Evolutionary conservation across 2,113 vertebrate species (phyloP).

Genomic region (Equus quagga): DNA sequence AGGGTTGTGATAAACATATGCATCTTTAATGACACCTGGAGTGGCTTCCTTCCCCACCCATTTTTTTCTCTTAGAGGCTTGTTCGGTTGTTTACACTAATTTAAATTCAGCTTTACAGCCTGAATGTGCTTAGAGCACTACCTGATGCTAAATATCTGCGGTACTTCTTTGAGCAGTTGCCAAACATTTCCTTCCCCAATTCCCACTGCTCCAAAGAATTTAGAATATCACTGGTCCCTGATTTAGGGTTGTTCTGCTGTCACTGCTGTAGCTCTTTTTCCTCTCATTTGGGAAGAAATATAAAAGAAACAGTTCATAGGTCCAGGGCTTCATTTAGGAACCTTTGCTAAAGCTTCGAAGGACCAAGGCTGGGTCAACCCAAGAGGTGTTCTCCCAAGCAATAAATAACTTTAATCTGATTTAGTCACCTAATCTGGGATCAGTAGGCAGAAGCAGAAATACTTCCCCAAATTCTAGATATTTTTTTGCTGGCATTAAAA

Average conservation of each 20-base stretch:
- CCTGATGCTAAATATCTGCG: slow-evolving; percentile 8
- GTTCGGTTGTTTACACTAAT: slow-evolving; percentile 81
- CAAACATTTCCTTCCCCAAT: slow-evolving; percentile 51
- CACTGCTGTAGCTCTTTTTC: background rate
- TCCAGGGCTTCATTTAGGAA: slow-evolving; percentile 16
- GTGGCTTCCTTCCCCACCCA: background rate
- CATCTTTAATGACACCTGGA: slow-evolving; percentile 79
- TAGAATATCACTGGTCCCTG: background rate
- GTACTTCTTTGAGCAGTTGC: slow-evolving; percentile 44
- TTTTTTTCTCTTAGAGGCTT: slow-evolving; percentile 67
- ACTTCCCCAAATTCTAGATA: slow-evolving; percentile 48
- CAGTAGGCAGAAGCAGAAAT: slow-evolving; percentile 62
- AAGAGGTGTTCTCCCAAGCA: slow-evolving; percentile 71
- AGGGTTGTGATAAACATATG: slow-evolving; percentile 83
- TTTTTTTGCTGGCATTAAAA: slow-evolving; percentile 66
- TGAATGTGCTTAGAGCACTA: slow-evolving; percentile 12
- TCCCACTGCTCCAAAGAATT: slow-evolving; percentile 17
- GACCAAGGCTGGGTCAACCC: slow-evolving; percentile 19
- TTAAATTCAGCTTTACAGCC: slow-evolving; percentile 79
- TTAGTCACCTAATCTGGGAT: slow-evolving; percentile 74
- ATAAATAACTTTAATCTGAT: slow-evolving; percentile 78
- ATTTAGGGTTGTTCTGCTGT: background rate
- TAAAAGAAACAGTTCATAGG: slow-evolving; percentile 13
- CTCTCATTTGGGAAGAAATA: slow-evolving; percentile 33
- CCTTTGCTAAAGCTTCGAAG: slow-evolving; percentile 60